Evolutionary conservation across 2,113 vertebrate species (phyloP).

Genomic region (Hippocampus zosterae): DNA sequence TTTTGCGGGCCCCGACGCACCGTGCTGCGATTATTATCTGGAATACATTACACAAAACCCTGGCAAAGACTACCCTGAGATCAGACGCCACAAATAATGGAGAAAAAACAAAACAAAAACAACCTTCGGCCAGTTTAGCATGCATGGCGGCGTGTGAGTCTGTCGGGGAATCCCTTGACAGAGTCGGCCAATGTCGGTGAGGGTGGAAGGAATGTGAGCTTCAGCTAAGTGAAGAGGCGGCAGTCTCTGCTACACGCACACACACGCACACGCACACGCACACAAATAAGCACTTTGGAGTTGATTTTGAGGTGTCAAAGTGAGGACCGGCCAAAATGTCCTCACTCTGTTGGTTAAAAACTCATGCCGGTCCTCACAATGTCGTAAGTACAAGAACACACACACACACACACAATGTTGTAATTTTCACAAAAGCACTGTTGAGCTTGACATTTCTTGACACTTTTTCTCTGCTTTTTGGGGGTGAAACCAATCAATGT

Average conservation of each 20-base stretch:
- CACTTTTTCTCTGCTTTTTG: too few species aligned
- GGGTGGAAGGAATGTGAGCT: neutral
- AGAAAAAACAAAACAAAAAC: too few species aligned
- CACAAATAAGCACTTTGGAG: too few species aligned
- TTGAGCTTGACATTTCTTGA: too few species aligned
- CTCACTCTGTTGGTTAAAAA: too few species aligned
- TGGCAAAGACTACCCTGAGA: neutral
- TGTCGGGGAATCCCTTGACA: neutral
- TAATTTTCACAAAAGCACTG: too few species aligned
- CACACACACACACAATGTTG: too few species aligned
- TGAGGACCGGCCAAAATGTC: too few species aligned
- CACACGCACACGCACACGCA: neutral
- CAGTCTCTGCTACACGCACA: neutral
- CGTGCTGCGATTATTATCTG: neutral
- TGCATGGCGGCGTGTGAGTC: neutral
- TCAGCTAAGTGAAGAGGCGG: neutral
- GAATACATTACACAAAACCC: neutral
- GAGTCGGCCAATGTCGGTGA: neutral
- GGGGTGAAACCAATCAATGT: too few species aligned
- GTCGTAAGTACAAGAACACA: too few species aligned
- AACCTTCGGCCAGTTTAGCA: neutral
- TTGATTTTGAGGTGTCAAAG: too few species aligned
- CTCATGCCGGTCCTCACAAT: too few species aligned
- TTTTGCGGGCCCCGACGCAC: neutral
- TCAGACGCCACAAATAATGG: neutral